Conservation (phyloP, 1,140 invertebrate genomes). For the Bombus affinis region DNA sequence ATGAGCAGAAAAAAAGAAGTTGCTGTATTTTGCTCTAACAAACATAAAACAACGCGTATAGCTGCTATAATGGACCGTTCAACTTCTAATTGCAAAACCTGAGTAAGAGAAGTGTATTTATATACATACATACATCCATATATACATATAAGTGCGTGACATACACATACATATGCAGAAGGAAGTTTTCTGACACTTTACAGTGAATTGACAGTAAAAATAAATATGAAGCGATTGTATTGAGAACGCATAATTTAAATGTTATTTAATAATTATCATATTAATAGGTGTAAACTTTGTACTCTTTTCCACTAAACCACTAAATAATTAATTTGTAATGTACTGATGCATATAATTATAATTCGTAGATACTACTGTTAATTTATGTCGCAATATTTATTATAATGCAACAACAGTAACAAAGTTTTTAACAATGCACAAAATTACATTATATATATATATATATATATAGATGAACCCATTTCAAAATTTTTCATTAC, state of each 20-base stretch:
- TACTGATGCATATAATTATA: constrained; percentile 32
- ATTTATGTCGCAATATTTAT: constrained; percentile 27
- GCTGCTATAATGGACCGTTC: constrained; percentile 53
- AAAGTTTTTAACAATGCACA: constrained; percentile 36
- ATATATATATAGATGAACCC: constrained; percentile 5
- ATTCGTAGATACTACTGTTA: constrained; percentile 22
- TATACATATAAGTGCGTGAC: neutral
- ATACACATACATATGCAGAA: neutral
- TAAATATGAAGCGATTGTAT: constrained; percentile 48
- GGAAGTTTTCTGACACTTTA: constrained; percentile 72
- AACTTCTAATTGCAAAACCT: constrained; percentile 57
- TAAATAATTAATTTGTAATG: constrained; percentile 28
- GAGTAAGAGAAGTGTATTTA: constrained; percentile 65
- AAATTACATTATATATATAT: constrained; percentile 29
- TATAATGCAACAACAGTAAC: constrained; percentile 6
- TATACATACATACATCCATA: constrained; percentile 38
- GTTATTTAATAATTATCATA: constrained; percentile 29
- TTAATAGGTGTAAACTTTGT: constrained; percentile 26
- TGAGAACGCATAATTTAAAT: constrained; percentile 32
- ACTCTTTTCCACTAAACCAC: constrained; percentile 39
- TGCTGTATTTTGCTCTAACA: constrained; percentile 91
- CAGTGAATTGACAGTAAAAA: constrained; percentile 68
- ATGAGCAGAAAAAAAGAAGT: constrained; percentile 93
- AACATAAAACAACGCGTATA: constrained; percentile 61
- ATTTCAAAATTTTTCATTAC: constrained; percentile 35